Base-by-base conservation (phyloP, 1,140 invertebrate species). In the Acromyrmex charruanus region DNA sequence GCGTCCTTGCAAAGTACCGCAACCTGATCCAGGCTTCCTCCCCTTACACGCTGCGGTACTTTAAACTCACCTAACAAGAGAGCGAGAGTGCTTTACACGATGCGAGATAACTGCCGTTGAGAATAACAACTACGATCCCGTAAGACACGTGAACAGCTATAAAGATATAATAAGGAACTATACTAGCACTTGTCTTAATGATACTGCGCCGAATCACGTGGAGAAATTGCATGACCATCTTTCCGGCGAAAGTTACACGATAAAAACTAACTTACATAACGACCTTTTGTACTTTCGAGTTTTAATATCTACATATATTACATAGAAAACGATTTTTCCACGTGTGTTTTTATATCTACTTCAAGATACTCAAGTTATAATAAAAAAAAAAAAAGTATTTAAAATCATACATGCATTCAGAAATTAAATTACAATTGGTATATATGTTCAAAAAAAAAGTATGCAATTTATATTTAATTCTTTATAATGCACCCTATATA, bases 61-160 rank as follows among this genome's bases (percentile, higher is more conserved):
- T 88, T 88, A 86, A 88, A 88, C 53, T 87, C 77, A 77, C 58
- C 87, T 86, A 86, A 86, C 86, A 77, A 77, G 86, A 68, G 72
- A 85, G 71, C 35, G 71, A 77, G 61, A 85, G 88, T 87, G 72
- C 86, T 90, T 89, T 87, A 87, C 88, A 74, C 58, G 39, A 31
- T 31, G 74, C 74, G 77, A 69, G 87, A 58, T 90, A 86, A 88
- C 68, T 80, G 39, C 74, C 58, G 72, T 79, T 71, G 79, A 77
- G 72, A 77, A 86, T 85, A 88, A 88, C 81, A 79, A 85, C 55
- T 59, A 44, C 55, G 81, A 77, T 79, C 82, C 72, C 49, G 51
- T 53, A 77, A 84, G 81, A 85, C 86, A 85, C 81, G 86, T 84
- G 69, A 84, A 84, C 80, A 84, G 69, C 80, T 35, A 84, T 84